Evolutionary conservation across 2,888 invertebrate genomes (phyloP).

Genomic region (Candidula unifasciata): DNA sequence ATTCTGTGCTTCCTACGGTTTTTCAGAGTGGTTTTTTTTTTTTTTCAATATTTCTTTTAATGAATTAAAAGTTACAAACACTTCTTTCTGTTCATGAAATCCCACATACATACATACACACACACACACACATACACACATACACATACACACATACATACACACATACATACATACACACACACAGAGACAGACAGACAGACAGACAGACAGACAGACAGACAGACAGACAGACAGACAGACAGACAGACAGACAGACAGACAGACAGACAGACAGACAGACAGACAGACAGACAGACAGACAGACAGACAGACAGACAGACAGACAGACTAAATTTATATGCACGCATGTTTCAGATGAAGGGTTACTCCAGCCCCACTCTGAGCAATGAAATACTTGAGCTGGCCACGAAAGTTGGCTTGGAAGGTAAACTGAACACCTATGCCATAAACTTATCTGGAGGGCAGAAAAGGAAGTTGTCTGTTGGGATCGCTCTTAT

Average conservation of each 20-base stretch:
- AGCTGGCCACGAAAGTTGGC: conserved; percentile 61
- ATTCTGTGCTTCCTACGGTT: too few relatives aligned
- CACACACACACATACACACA: too few relatives aligned
- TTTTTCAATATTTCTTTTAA: too few relatives aligned
- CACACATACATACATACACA: too few relatives aligned
- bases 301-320: conserved; percentile 36
- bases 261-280: conserved; percentile 21
- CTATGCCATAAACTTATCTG: conserved; percentile 69
- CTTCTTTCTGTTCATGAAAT: too few relatives aligned
- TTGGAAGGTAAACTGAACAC: conserved; percentile 68
- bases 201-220: too few relatives aligned
- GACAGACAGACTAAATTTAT: too few relatives aligned
- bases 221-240: conserved; percentile 5
- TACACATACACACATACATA: too few relatives aligned
- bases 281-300: conserved; percentile 29
- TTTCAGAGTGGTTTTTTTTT: too few relatives aligned
- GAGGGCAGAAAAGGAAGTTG: conserved; percentile 76
- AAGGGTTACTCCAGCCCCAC: conserved; percentile 62
- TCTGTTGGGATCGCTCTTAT: conserved; percentile 77
- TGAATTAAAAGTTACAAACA: too few relatives aligned
- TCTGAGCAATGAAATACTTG: conserved; percentile 15
- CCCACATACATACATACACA: too few relatives aligned
- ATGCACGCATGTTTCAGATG: conserved; percentile 57
- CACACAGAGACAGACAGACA: too few relatives aligned
- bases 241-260: conserved; percentile 10